Evolutionary conservation across 2,113 vertebrate genomes (phyloP), one percentile per base, ranked within the genome.

Genomic region (Sterna hirundo): DNA sequence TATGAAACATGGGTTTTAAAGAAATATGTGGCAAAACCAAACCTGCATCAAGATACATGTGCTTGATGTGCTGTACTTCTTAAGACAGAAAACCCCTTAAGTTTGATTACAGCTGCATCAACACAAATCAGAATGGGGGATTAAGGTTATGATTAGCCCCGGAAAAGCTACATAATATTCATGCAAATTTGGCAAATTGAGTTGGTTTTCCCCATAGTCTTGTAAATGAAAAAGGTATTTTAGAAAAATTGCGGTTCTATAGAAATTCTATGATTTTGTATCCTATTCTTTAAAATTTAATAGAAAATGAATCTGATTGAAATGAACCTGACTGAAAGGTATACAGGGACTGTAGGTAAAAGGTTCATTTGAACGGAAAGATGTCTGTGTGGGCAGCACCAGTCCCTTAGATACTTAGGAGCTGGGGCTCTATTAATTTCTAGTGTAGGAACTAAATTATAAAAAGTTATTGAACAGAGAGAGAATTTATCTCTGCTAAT

Each of bases 111-210:
- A 96, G 65, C 81, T 96, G 93, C 75, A 89, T 97, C 83, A 83
- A 55, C 81, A 97, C 93, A 86, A 94, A 93, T 51, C 79, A 44
- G 87, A 91, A 86, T 20, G 57, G 81, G 54, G 64, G 34, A 88
- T n/a, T 60, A 61, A 93, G 68, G 85, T 77, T 87, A 61, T 83
- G 90, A 97, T 97, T 96, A 96, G 95, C 87, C 51, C 87, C 75
- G 80, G 88, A 97, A 97, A 96, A 94, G n/a, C 94, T 26, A 85
- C 81, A 60, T 95, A 97, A 96, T 95, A 96, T 95, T 92, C 93
- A 97, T 97, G 97, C 91, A 98, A 96, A 98, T 98, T 55, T 89
- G 49, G 49, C 90, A 97, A 96, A 97, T 94, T 96, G 95, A 97
- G 80, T 95, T 95, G 78, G 72, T 96, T 97, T 97, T 97, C 94